Conservation (phyloP, 2,888 invertebrate genomes). For the Cryptocephalus primarius region DNA sequence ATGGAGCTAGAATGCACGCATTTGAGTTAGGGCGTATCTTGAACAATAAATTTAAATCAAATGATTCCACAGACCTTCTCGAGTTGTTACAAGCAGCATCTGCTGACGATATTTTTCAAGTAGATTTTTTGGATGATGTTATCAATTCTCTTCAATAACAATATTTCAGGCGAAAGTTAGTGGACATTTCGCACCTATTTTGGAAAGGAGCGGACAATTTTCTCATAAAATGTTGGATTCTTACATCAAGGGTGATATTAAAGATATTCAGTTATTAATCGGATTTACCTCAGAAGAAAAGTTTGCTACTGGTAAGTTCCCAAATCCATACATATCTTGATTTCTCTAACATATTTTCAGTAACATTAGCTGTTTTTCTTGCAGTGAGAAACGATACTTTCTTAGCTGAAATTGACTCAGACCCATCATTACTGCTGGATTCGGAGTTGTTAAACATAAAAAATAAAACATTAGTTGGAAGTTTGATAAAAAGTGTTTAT, state of each 20-base stretch:
- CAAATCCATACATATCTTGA: too few relatives aligned
- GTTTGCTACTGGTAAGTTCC: background rate
- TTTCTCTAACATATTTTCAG: too few relatives aligned
- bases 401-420: too few relatives aligned
- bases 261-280: background rate
- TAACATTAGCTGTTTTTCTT: too few relatives aligned
- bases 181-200: background rate
- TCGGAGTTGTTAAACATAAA: background rate
- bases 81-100: conserved; percentile 1
- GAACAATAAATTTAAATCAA: conserved; percentile 1
- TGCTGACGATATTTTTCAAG: conserved; percentile 2
- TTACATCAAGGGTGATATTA: background rate
- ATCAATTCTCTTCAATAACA: background rate
- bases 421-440: too few relatives aligned
- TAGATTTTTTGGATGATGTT: background rate
- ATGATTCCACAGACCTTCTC: conserved; percentile 4
- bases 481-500: background rate
- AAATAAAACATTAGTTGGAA: background rate
- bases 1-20: conserved; percentile 5
- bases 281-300: background rate
- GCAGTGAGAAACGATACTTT: too few relatives aligned
- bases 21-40: conserved; percentile 5
- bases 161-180: background rate
- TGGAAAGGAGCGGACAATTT: background rate
- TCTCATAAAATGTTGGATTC: background rate